These are phyloP conservation scores for Meandrina meandrites DNA, from an alignment of 92 coral and sea anemone species.

Conservation along the genomic window DNA sequence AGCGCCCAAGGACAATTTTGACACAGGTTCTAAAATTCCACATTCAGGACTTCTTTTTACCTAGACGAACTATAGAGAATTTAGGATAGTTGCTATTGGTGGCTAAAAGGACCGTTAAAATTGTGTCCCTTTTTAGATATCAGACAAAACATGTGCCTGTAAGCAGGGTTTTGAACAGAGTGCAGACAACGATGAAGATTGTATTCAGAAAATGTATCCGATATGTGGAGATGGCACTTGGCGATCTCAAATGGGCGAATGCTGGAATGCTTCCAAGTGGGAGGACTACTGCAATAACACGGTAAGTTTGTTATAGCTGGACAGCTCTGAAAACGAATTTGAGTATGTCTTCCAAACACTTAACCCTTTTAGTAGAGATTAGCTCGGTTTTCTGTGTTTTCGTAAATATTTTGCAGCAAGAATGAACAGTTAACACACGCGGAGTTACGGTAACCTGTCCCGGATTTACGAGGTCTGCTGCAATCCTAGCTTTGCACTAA, in stretches of 20 bases:
- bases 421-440: background rate
- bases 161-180: slow-evolving; percentile 67
- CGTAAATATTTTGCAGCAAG: background rate
- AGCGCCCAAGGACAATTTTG: background rate
- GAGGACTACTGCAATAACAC: slow-evolving; percentile 51
- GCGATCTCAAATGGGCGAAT: slow-evolving; percentile 75
- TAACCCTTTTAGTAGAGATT: background rate
- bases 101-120: background rate
- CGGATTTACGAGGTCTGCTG: background rate
- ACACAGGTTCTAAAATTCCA: no score
- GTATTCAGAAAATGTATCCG: slow-evolving; percentile 72
- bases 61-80: no score
- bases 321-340: background rate
- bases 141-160: slow-evolving; percentile 76
- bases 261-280: slow-evolving; percentile 73
- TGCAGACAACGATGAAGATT: slow-evolving; percentile 80
- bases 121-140: slow-evolving; percentile 58
- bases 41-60: no score
- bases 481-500: background rate
- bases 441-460: background rate
- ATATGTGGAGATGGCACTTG: slow-evolving; percentile 79
- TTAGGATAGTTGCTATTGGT: no score
- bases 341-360: background rate
- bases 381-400: background rate
- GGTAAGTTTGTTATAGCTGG: background rate